Percentiles rank a stretch among this genome's conserved stretches.
Evolutionary conservation across 1,140 invertebrate genomes (phyloP).

Genomic region (Aethina tumida): DNA sequence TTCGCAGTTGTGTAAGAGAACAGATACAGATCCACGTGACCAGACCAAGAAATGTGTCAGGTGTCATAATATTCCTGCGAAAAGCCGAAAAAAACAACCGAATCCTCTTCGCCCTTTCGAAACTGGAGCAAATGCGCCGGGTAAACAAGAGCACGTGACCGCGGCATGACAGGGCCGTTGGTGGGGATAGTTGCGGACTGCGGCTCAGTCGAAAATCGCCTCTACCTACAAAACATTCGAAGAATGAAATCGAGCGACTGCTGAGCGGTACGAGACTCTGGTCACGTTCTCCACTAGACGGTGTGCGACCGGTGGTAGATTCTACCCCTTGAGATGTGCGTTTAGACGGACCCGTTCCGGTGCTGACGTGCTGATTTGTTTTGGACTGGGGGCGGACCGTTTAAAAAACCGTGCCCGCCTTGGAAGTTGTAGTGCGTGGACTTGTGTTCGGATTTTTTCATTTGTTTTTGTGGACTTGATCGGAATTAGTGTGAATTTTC

Average conservation of each 20-base stretch:
- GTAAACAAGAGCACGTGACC: conserved; percentile 31
- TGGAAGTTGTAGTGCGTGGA: conserved; percentile 3
- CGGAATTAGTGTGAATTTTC: conserved; percentile 10
- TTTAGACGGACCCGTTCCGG: background rate
- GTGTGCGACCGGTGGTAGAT: background rate
- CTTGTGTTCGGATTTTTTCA: background rate
- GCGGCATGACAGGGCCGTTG: conserved; percentile 18
- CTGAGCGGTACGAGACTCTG: conserved; percentile 2
- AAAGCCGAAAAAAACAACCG: no score
- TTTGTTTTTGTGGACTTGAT: background rate
- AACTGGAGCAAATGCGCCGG: conserved; percentile 13
- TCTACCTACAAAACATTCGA: conserved; percentile 19
- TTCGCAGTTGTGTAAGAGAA: no score
- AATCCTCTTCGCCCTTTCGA: no score
- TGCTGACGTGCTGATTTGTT: conserved; percentile 6
- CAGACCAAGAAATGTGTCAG: no score
- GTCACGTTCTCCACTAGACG: conserved; percentile 6
- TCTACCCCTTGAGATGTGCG: background rate
- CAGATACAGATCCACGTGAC: no score
- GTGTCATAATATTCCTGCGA: no score
- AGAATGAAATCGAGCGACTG: conserved; percentile 15
- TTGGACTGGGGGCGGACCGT: conserved; percentile 6
- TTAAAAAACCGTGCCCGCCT: background rate
- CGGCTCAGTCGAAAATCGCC: conserved; percentile 15
- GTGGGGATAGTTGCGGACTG: conserved; percentile 12